A percentile compares a stretch with the other conserved stretches of the same genome.
Evolutionary conservation across 2,888 invertebrate species (phyloP).

Genomic region (Caenorhabditis becei): DNA sequence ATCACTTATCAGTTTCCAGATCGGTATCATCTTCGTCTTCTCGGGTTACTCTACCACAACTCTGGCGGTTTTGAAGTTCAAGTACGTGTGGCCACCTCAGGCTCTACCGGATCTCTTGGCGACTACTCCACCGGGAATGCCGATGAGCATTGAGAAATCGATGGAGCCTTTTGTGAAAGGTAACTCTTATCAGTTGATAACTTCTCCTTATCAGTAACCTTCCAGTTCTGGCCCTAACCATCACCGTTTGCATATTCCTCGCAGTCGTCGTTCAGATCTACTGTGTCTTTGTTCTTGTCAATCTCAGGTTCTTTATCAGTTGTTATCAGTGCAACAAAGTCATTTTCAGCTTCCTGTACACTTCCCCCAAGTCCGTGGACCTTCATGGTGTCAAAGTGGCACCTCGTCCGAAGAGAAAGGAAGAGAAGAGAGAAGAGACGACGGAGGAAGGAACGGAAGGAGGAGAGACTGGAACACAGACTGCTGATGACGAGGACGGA

Average conservation of each 20-base stretch:
- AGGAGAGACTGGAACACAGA: no score
- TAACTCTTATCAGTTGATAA: neutral
- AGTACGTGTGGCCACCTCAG: neutral
- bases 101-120: neutral
- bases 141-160: neutral
- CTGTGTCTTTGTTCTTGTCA: neutral
- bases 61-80: neutral
- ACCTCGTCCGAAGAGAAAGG: no score
- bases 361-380: neutral
- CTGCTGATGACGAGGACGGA: no score
- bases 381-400: no score
- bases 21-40: neutral
- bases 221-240: neutral
- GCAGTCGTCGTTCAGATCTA: neutral
- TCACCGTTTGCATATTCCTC: neutral
- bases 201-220: no score
- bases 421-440: no score
- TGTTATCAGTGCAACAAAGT: no score
- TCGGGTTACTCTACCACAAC: neutral
- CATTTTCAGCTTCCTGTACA: neutral
- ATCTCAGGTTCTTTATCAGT: neutral
- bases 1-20: neutral
- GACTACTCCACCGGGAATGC: neutral
- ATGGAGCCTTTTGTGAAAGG: neutral
- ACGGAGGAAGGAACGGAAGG: no score